phyloP scores from a whole-genome alignment of 2,113 vertebrate genomes.

The Chamaetylas fuelleborni region DNA sequence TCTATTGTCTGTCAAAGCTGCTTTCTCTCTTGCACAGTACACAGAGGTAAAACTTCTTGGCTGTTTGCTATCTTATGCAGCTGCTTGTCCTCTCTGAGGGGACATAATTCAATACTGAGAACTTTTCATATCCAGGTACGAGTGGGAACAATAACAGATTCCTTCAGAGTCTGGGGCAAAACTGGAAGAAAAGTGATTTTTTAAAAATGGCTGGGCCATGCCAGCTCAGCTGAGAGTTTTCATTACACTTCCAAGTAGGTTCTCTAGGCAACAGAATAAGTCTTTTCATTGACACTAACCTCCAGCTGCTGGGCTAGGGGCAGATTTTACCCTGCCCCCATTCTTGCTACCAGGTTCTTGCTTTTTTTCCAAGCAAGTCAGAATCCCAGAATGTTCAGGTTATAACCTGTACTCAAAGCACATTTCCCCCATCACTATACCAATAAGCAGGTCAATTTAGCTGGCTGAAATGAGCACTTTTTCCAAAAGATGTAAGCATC shows the following conservation, averaged over 20 bases:
- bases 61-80: not conserved
- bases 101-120: not conserved
- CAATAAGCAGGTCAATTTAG: not conserved
- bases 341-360: not conserved
- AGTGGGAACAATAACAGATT: not conserved
- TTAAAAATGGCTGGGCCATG: not conserved
- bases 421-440: not conserved
- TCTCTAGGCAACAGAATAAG: not conserved
- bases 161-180: not conserved
- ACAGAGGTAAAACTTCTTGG: not conserved
- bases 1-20: not conserved
- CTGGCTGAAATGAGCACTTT: not conserved
- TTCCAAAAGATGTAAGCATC: not conserved
- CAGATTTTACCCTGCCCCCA: not conserved
- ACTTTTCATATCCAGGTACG: fast-evolving
- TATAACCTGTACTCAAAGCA: not conserved
- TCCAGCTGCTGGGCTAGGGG: not conserved
- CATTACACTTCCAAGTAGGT: not conserved
- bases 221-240: not conserved
- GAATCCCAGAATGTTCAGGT: not conserved
- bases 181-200: not conserved
- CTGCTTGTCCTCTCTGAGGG: not conserved
- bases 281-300: not conserved
- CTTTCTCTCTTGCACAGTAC: not conserved
- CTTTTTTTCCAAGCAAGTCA: not conserved